Percentiles rank a stretch among this genome's conserved stretches.
phyloP scores from a whole-genome alignment of 1,140 invertebrate genomes.

The Saccostrea cuccullata region DNA sequence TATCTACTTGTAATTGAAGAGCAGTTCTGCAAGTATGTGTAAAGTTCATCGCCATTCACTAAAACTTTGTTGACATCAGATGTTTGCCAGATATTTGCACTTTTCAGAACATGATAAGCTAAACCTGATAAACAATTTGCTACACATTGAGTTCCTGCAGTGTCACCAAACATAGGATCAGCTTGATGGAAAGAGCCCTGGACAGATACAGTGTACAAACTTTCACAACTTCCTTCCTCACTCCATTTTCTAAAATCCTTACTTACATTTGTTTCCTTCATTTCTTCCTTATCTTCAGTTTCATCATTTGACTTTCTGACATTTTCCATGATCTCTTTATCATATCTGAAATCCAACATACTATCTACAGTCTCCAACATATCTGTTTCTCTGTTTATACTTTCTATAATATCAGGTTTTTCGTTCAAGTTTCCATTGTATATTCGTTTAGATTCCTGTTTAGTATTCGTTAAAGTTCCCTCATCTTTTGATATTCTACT shows the following conservation, averaged over 20 bases:
- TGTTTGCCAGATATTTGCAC: neutral
- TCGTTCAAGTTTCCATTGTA: neutral
- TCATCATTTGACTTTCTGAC: neutral
- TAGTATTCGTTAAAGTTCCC: neutral
- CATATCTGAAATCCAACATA: too few species aligned
- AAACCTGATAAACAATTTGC: neutral
- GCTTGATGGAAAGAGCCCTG: too few species aligned
- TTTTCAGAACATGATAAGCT: neutral
- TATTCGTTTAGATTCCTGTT: neutral
- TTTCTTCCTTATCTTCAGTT: neutral
- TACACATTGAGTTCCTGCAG: neutral
- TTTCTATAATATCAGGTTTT: neutral
- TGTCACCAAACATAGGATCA: neutral
- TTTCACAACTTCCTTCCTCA: neutral
- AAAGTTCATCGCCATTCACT: neutral
- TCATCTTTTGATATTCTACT: neutral
- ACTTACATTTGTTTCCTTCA: too few species aligned
- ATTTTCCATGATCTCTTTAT: too few species aligned
- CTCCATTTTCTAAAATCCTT: neutral
- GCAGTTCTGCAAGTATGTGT: neutral
- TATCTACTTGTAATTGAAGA: neutral
- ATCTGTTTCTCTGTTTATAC: neutral
- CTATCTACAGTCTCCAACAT: too few species aligned
- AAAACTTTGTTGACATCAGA: neutral
- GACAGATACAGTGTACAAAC: too few species aligned